Evolutionary conservation across 2,888 invertebrate species (phyloP).

Genomic region (Anagyrus pseudococci): DNA sequence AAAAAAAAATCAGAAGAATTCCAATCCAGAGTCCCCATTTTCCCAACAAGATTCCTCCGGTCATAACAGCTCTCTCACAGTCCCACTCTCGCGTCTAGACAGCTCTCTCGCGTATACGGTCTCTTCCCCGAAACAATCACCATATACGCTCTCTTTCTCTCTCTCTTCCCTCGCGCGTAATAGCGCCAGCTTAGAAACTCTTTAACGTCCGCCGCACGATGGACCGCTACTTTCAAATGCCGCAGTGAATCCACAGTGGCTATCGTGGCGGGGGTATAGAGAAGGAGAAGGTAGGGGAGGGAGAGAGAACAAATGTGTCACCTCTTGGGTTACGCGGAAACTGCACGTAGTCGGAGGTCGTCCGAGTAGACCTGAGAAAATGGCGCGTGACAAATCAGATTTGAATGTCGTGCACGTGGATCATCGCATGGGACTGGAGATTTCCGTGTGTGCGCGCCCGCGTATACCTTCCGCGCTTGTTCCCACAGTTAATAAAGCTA

Average conservation of each 20-base stretch:
- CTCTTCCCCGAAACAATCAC: slow-evolving; percentile 33
- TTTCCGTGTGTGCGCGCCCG: neutral
- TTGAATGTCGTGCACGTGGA: slow-evolving; percentile 21
- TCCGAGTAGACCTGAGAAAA: slow-evolving; percentile 3
- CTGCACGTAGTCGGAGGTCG: neutral
- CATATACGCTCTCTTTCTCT: too few species aligned
- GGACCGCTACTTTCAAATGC: neutral
- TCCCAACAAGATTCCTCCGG: slow-evolving; percentile 19
- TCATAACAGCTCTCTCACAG: too few species aligned
- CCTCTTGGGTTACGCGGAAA: neutral
- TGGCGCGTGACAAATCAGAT: slow-evolving; percentile 24
- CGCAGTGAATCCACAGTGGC: too few species aligned
- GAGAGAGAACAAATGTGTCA: neutral
- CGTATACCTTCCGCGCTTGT: slow-evolving; percentile 33
- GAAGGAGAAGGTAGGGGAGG: too few species aligned
- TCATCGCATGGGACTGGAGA: neutral
- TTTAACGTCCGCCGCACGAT: slow-evolving; percentile 5
- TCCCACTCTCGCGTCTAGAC: neutral
- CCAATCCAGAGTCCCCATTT: slow-evolving; percentile 14
- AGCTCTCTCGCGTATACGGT: slow-evolving; percentile 1
- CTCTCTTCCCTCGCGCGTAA: slow-evolving; percentile 15
- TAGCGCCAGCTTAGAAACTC: slow-evolving; percentile 22
- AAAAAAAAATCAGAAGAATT: slow-evolving; percentile 4
- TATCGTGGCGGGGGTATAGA: too few species aligned
- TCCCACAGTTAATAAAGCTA: slow-evolving; percentile 61